Evolutionary conservation across 2,113 vertebrate species (phyloP).

Genomic region (Mirounga angustirostris): DNA sequence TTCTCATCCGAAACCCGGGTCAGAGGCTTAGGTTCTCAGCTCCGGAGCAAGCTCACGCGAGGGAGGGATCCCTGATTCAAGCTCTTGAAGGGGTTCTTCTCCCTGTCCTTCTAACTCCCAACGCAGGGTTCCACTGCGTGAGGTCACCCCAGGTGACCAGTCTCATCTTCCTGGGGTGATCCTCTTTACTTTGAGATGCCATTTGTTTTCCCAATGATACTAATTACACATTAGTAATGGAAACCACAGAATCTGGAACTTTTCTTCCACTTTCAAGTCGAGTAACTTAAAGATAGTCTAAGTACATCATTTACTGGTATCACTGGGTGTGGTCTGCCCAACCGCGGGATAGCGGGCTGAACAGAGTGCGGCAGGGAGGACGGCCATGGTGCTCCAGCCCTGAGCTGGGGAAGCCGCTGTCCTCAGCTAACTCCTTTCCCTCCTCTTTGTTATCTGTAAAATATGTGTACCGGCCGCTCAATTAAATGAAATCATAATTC

Average conservation of each 20-base stretch:
- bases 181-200: background rate
- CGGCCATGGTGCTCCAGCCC: rapidly evolving
- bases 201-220: background rate
- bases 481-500: background rate
- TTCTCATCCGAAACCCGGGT: background rate
- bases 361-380: too few relatives aligned
- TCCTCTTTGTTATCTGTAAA: background rate
- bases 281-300: background rate
- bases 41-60: background rate
- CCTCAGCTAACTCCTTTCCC: too few relatives aligned
- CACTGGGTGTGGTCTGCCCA: background rate
- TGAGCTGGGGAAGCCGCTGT: rapidly evolving
- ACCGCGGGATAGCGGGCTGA: rapidly evolving
- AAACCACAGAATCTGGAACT: background rate
- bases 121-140: rapidly evolving
- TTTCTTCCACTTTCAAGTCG: background rate
- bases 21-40: background rate
- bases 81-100: background rate
- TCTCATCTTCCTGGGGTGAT: background rate
- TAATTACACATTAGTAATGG: background rate
- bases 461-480: rapidly evolving
- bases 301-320: background rate
- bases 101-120: background rate
- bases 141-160: too few relatives aligned
- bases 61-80: rapidly evolving